phyloP scores from a whole-genome alignment of 2,888 invertebrate genomes.

The Onchidella celtica region DNA sequence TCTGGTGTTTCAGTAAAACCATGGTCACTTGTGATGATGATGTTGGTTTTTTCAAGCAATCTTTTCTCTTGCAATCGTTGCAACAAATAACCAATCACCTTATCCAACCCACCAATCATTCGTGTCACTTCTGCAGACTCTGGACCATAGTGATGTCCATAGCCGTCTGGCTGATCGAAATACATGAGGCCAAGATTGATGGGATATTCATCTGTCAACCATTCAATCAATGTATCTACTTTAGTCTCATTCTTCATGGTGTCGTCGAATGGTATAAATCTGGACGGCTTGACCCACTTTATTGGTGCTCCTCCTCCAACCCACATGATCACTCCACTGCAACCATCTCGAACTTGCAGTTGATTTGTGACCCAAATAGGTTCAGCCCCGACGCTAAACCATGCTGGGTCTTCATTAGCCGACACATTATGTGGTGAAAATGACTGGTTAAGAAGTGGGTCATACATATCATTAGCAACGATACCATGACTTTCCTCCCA shows the following conservation, averaged over 20 bases:
- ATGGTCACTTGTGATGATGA: constrained; percentile 88
- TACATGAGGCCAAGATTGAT: constrained; percentile 87
- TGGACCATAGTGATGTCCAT: constrained; percentile 84
- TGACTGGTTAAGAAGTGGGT: constrained; percentile 79
- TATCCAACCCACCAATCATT: constrained; percentile 81
- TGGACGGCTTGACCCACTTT: constrained; percentile 64
- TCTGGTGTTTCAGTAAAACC: constrained; percentile 84
- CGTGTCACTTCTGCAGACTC: constrained; percentile 79
- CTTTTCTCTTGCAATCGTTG: constrained; percentile 82
- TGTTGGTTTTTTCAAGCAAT: constrained; percentile 83
- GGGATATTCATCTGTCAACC: constrained; percentile 81
- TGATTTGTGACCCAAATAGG: constrained; percentile 80
- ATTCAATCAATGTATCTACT: constrained; percentile 70
- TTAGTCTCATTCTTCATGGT: constrained; percentile 69
- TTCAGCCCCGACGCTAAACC: constrained; percentile 80
- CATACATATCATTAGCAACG: constrained; percentile 84
- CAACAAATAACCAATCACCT: constrained; percentile 81
- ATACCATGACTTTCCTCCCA: constrained; percentile 88
- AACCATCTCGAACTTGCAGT: constrained; percentile 83
- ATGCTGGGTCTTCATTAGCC: constrained; percentile 76
- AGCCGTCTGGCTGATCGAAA: constrained; percentile 86
- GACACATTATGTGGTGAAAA: constrained; percentile 56
- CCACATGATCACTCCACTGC: constrained; percentile 87
- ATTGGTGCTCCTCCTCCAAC: constrained; percentile 83
- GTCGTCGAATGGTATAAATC: constrained; percentile 58